These are phyloP conservation scores for Coregonus clupeaformis DNA, from an alignment of 2,113 vertebrate genomes.

Conservation along the genomic window DNA sequence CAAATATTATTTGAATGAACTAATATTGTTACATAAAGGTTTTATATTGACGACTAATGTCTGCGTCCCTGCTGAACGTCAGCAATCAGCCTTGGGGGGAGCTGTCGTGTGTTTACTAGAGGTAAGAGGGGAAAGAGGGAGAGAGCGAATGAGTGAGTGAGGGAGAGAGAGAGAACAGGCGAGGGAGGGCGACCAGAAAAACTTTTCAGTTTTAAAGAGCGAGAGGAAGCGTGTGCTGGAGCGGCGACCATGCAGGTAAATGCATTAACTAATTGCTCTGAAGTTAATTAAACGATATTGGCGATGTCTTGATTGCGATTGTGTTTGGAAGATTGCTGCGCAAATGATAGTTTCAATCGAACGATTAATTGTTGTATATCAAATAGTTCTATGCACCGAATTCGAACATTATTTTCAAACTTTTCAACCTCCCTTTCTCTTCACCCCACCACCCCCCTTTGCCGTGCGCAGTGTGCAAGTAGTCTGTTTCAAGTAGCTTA, in stretches of 20 bases:
- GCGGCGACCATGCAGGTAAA: conserved; percentile 81
- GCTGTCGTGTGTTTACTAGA: conserved; percentile 80
- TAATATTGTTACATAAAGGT: conserved; percentile 57
- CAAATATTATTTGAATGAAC: too few species aligned
- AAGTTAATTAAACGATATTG: conserved; percentile 74
- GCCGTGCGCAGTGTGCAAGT: conserved; percentile 59
- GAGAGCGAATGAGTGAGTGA: conserved; percentile 46
- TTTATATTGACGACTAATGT: conserved; percentile 19
- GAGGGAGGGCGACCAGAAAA: conserved; percentile 71
- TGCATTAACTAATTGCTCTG: conserved; percentile 75
- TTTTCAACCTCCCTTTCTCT: conserved; percentile 62
- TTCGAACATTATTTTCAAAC: conserved; percentile 73
- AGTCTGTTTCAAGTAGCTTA: conserved; percentile 62
- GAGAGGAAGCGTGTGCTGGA: conserved; percentile 73
- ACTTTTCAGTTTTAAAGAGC: conserved; percentile 81
- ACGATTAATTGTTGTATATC: conserved; percentile 37
- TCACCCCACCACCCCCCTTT: conserved; percentile 63
- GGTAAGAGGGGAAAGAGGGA: conserved; percentile 69
- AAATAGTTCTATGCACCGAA: conserved; percentile 56
- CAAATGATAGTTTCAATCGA: conserved; percentile 50
- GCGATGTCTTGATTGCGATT: conserved; percentile 59
- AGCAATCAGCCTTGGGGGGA: conserved; percentile 77
- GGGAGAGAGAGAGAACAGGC: conserved; percentile 57
- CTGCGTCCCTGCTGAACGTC: conserved; percentile 64
- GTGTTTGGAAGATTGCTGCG: conserved; percentile 43